These are phyloP conservation scores for Leptinotarsa peninsularis DNA, from an alignment of 2,888 invertebrate species.

Conservation along the genomic window DNA sequence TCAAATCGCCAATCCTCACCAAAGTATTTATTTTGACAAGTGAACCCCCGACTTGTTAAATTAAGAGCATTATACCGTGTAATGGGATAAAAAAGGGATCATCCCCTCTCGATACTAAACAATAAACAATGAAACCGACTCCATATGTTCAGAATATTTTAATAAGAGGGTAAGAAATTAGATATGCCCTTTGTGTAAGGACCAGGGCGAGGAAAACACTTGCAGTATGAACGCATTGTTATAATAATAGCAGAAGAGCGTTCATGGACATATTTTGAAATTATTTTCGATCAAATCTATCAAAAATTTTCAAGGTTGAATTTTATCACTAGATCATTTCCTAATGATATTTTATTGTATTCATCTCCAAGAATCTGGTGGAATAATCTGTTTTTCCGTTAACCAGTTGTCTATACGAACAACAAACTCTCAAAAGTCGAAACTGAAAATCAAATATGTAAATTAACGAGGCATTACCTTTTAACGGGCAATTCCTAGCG, in stretches of 20 bases:
- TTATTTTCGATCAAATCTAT: no score
- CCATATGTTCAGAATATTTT: constrained; percentile 42
- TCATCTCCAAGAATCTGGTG: no score
- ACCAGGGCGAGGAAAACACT: constrained; percentile 15
- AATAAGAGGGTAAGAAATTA: constrained; percentile 23
- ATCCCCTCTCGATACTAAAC: constrained; percentile 38
- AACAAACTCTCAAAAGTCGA: no score
- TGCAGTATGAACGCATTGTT: background rate
- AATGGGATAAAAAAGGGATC: constrained; percentile 49
- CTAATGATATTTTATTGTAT: no score
- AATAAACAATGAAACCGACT: constrained; percentile 35
- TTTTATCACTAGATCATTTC: no score
- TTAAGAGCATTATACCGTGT: constrained; percentile 51
- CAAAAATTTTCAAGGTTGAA: no score
- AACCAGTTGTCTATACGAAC: no score
- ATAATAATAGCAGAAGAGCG: background rate
- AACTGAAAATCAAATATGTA: no score
- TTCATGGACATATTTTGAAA: no score
- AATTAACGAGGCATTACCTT: no score
- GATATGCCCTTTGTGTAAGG: constrained; percentile 15
- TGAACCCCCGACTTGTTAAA: constrained; percentile 39
- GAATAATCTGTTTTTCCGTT: no score
- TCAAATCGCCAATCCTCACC: background rate
- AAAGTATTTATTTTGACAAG: constrained; percentile 43
- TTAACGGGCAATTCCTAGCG: no score